Evolutionary conservation across 2,888 invertebrate species (phyloP).

Genomic region (Pammene aurita): DNA sequence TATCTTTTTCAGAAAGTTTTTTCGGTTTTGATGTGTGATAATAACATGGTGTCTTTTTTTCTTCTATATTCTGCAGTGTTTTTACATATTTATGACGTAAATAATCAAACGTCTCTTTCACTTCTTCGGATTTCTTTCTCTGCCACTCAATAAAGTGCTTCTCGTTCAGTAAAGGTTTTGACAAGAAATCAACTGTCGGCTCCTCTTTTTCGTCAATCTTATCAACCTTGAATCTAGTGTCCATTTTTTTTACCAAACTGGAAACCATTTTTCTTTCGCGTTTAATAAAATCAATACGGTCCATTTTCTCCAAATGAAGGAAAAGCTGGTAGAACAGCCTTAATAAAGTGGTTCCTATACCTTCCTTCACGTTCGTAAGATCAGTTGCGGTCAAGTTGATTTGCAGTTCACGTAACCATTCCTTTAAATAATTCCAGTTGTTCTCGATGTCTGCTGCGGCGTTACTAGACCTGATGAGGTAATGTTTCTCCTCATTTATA

Average conservation of each 20-base stretch:
- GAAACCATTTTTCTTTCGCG: conserved; percentile 74
- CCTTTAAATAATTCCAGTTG: conserved; percentile 78
- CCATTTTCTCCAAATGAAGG: conserved; percentile 83
- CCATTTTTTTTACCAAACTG: conserved; percentile 67
- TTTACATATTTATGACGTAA: conserved; percentile 73
- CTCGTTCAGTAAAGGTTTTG: conserved; percentile 73
- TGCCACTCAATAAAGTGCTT: conserved; percentile 84
- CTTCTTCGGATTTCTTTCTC: conserved; percentile 72
- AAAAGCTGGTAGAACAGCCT: conserved; percentile 85
- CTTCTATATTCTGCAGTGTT: conserved; percentile 63
- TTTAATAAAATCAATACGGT: conserved; percentile 81
- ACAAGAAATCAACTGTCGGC: conserved; percentile 68
- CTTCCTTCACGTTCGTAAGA: conserved; percentile 75
- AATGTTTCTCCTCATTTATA: conserved; percentile 81
- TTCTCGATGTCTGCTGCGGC: conserved; percentile 69
- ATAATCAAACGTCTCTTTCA: conserved; percentile 72
- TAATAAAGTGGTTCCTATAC: conserved; percentile 77
- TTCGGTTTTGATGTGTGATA: conserved; percentile 46
- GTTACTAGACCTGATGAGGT: conserved; percentile 70
- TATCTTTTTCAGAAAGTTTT: conserved; percentile 54
- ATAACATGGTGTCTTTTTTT: conserved; percentile 55
- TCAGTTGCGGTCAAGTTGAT: conserved; percentile 73
- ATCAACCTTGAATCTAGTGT: conserved; percentile 66
- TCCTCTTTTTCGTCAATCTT: conserved; percentile 62
- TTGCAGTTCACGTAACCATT: conserved; percentile 81